Conservation (phyloP, 2,113 vertebrate species). For the Trochalopteron elliotii region DNA sequence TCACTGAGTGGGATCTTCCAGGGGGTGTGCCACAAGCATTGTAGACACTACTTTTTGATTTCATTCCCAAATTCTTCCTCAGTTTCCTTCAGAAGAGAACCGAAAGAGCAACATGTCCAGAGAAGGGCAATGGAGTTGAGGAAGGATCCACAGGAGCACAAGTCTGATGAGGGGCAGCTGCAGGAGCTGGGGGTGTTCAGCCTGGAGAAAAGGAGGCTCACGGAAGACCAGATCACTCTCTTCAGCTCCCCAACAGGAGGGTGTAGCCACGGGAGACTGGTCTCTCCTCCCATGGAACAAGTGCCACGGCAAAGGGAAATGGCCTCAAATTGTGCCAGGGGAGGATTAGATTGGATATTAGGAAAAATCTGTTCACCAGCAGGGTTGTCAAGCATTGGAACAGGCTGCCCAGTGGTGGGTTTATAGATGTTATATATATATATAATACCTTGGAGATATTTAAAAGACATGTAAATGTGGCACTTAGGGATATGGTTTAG, state of each 20-base stretch:
- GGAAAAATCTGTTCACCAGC: background rate
- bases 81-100: background rate
- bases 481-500: background rate
- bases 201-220: background rate
- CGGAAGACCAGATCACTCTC: no score
- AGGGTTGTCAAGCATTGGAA: background rate
- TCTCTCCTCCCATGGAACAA: background rate
- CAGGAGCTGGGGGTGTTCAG: background rate
- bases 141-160: background rate
- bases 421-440: background rate
- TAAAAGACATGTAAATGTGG: background rate
- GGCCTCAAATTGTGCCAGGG: background rate
- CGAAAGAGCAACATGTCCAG: background rate
- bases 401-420: background rate
- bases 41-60: background rate
- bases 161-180: background rate
- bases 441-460: background rate
- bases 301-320: background rate
- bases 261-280: accelerated
- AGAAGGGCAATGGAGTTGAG: background rate
- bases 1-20: background rate
- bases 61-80: background rate
- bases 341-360: background rate
- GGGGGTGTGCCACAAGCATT: background rate
- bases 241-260: background rate